Evolutionary conservation across 2,797 vertebrate species (phyloP), one percentile per base, ranked within the genome.

Genomic region (Parauchenoglanis punctatus): DNA sequence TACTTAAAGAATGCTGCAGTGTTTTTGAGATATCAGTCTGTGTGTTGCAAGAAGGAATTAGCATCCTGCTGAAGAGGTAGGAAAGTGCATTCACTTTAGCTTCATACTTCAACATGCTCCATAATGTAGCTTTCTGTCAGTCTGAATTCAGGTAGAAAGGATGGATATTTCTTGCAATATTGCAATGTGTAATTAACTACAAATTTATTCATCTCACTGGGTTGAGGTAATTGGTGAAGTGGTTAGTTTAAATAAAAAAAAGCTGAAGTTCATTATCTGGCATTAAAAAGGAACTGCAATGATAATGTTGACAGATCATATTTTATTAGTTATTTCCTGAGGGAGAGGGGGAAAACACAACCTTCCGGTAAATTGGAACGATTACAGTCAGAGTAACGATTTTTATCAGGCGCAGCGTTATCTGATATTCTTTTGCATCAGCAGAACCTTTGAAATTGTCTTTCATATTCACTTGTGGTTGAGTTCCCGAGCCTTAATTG

Each of bases 331-430:
- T 40, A 77, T 86, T 84, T 91, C 90, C 88, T 83, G 76, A 23
- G n/a, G 88, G 89, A 75, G 85, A 46, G 65, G 40, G 65, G 75
- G 77, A 52, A 28, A 87, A 67, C 46, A 77, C 65, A 77, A 89
- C 78, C 81, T 91, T 91, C 89, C 90, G 58, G 90, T 90, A 91
- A 91, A 89, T 90, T 89, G 90, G 49, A 90, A 88, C 83, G 81
- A 78, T 91, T 90, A 90, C 89, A 89, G 88, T 91, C 87, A 91
- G 89, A 90, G 85, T 90, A 91, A 90, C 49, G 90, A 90, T 90
- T 90, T 90, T 89, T 85, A 87, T 87, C 90, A 89, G 87, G 81
- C 77, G 90, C 78, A 63, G 86, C 58, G 90, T 87, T 81, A 91
- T 85, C 25, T 78, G 89, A 91, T 91, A 91, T 81, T 85, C 89